Conservation (phyloP, 2,797 vertebrate genomes). For the Tolypeutes matacus region DNA sequence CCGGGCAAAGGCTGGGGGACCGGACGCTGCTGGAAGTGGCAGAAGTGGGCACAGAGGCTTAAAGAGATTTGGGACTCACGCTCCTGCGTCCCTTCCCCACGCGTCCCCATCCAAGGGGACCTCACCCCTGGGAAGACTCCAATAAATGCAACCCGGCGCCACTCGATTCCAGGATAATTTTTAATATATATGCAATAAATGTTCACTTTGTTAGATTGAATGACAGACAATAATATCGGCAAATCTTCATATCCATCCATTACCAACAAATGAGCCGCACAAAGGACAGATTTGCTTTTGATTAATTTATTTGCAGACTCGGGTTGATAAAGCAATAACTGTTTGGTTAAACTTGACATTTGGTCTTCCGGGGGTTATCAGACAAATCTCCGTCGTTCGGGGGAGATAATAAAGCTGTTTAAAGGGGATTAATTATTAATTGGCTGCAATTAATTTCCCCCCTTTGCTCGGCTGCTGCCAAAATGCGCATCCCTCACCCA, state of each 20-base stretch:
- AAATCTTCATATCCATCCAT: slow-evolving; percentile 98
- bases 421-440: slow-evolving; percentile 94
- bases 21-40: not conserved
- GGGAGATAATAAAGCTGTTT: slow-evolving; percentile 90
- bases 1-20: slow-evolving; percentile 90
- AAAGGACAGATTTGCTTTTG: slow-evolving; percentile 94
- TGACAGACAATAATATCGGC: slow-evolving; percentile 99
- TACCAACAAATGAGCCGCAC: slow-evolving; percentile 95
- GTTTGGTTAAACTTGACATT: slow-evolving; percentile 94
- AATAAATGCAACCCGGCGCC: slow-evolving; percentile 96
- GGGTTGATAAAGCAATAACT: slow-evolving; percentile 99
- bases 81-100: slow-evolving; percentile 63
- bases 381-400: slow-evolving; percentile 89
- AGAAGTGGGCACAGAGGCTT: slow-evolving; percentile 69
- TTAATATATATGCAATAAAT: slow-evolving; percentile 99
- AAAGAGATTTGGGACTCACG: slow-evolving; percentile 91
- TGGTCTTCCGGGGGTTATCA: slow-evolving; percentile 93
- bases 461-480: slow-evolving; percentile 83
- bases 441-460: slow-evolving; percentile 91
- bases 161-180: slow-evolving; percentile 99
- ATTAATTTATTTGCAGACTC: slow-evolving; percentile 98
- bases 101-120: slow-evolving; percentile 92
- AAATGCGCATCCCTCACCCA: slow-evolving; percentile 81
- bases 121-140: slow-evolving; percentile 98
- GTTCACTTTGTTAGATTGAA: slow-evolving; percentile 99